Conservation (phyloP, 2,888 invertebrate genomes). For the Syrphus vitripennis region DNA sequence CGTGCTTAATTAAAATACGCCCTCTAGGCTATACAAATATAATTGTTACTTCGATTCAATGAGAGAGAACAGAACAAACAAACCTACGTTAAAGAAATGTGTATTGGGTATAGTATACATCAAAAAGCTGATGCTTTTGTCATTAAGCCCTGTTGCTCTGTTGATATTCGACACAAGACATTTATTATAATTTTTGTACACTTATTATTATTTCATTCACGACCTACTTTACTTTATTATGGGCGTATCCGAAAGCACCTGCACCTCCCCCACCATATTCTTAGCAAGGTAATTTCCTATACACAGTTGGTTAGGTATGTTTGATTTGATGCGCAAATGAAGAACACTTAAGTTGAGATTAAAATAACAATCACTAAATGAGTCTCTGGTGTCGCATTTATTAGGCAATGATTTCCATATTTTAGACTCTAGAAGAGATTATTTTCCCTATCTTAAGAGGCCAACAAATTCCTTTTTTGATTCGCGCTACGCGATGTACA, state of each 20-base stretch:
- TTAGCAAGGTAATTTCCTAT: neutral
- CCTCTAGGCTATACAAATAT: constrained; percentile 2
- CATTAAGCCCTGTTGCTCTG: constrained; percentile 46
- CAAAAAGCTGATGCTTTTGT: neutral
- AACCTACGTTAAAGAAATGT: neutral
- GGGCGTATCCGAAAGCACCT: neutral
- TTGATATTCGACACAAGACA: constrained; percentile 26
- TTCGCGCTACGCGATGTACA: neutral
- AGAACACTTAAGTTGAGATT: constrained; percentile 57
- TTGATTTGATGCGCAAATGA: constrained; percentile 47
- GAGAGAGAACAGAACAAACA: constrained; percentile 1
- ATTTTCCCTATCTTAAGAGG: neutral
- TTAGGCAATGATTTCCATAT: constrained; percentile 67
- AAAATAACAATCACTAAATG: constrained; percentile 69
- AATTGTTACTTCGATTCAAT: constrained; percentile 12
- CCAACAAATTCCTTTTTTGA: neutral
- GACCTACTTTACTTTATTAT: neutral
- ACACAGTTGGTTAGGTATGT: constrained; percentile 2
- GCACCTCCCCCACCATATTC: neutral
- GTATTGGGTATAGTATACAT: no score
- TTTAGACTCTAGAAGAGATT: constrained; percentile 34
- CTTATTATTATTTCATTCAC: neutral
- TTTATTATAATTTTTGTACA: constrained; percentile 54
- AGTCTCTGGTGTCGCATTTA: constrained; percentile 64
- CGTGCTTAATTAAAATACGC: constrained; percentile 45